Evolutionary conservation across 2,797 vertebrate species (phyloP).

Genomic region (Gila robusta): DNA sequence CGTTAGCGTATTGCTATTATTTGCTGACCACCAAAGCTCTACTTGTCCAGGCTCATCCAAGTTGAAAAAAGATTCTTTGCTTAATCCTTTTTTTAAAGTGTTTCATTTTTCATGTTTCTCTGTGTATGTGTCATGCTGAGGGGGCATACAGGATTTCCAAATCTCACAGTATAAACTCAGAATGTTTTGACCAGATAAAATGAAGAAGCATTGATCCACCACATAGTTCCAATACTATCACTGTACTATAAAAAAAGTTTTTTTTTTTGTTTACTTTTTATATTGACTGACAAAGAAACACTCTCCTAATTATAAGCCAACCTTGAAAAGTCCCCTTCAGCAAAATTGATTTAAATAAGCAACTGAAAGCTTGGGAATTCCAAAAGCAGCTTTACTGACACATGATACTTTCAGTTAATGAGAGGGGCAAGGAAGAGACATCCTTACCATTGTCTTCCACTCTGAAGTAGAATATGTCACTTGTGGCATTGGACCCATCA

Average conservation of each 20-base stretch:
- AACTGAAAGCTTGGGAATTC: constrained; percentile 57
- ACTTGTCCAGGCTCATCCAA: constrained; percentile 69
- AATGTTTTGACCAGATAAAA: not conserved
- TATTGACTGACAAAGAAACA: constrained; percentile 63
- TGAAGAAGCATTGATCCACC: not conserved
- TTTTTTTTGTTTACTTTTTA: not conserved
- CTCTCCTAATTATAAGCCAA: constrained; percentile 62
- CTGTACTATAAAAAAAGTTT: not conserved
- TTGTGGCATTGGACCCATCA: constrained; percentile 83
- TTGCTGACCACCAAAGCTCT: constrained; percentile 67
- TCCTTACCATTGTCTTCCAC: constrained; percentile 87
- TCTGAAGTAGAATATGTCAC: constrained; percentile 88
- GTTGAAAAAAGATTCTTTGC: constrained; percentile 42
- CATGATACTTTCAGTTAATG: constrained; percentile 30
- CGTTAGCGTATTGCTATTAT: constrained; percentile 6
- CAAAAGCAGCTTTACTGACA: constrained; percentile 31
- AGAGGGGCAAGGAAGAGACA: constrained; percentile 15
- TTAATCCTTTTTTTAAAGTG: constrained; percentile 48
- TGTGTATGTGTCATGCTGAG: constrained; percentile 4
- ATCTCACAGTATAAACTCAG: not conserved
- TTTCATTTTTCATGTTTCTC: constrained; percentile 55
- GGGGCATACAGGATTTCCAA: not conserved
- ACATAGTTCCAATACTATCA: not conserved
- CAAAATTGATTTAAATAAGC: constrained; percentile 63
- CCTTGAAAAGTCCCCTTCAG: constrained; percentile 45